Base-by-base conservation (phyloP, 2,888 invertebrate species). In the Phrixothrix hirtus region DNA sequence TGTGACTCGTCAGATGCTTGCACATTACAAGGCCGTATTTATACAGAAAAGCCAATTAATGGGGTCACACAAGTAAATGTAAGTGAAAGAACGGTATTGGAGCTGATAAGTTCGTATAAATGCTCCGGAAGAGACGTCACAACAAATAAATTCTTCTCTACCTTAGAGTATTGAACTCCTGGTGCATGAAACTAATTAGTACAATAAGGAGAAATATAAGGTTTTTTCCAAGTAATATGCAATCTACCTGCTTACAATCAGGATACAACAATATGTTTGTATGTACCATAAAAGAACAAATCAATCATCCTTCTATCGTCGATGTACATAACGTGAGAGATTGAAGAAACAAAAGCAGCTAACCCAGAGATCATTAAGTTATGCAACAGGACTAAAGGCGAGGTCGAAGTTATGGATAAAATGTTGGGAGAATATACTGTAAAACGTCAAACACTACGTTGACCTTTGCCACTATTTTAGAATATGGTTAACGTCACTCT, bases 61-160 rank as follows among this genome's bases (percentile, higher is more conserved):
- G 32, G 32, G 16, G 35, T 21, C 1, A 11, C 41, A 25, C 14
- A 41, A 31, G 39, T 32, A 16, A 41, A 48, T 27, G 31, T 48
- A 13, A 41, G 41, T 32, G 39, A 48, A 21, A 27, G 39, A 13
- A 39, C 32, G 11, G 39, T 41, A 2, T 16, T 48, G n/a, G 41
- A 42, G 32, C 39, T 49, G 16, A 25, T 32, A 5, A 1, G 16
- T 13, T 13, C 1, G 17, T 49, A 36, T 15, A 49, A 36, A 43
- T 21, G 36, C 1, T 43, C 43, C 9, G 49, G 27, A 34, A 25
- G 43, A 29, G 47, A 52, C 41, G 17, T 39, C 14, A 52, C 41
- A 14, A 47, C 52, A 1, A 36, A 39, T 34, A 46, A 52, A 12
- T 39, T 47, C n/a, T 47, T 44, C 27, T 39, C 47, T 13, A 15